Conservation (phyloP, 2,888 invertebrate genomes). For the Esperia sulphurella region DNA sequence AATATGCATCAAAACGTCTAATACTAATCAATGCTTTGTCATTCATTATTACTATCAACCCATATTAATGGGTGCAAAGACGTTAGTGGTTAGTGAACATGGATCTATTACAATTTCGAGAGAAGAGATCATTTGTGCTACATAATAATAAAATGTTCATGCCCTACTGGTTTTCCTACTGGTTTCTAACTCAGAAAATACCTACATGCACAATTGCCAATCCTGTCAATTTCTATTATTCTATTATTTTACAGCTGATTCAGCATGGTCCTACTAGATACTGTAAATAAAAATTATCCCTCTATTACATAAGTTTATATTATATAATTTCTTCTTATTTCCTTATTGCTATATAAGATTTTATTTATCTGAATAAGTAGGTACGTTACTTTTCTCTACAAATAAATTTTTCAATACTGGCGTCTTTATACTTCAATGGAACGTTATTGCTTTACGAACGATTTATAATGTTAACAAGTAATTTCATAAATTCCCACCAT, state of each 20-base stretch:
- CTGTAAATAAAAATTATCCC: too few relatives aligned
- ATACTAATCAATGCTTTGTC: too few relatives aligned
- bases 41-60: too few relatives aligned
- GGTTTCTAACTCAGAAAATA: too few relatives aligned
- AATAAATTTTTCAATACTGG: constrained; percentile 54
- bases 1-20: too few relatives aligned
- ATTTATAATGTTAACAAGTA: constrained; percentile 19
- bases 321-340: constrained; percentile 1
- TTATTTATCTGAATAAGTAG: constrained; percentile 30
- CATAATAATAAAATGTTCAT: not conserved
- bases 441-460: constrained; percentile 62
- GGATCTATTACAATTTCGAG: not conserved
- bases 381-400: constrained; percentile 33
- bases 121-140: not conserved
- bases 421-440: constrained; percentile 49
- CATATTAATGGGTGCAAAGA: too few relatives aligned
- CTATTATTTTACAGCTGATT: too few relatives aligned
- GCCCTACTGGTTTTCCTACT: not conserved
- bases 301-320: not conserved
- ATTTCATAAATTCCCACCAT: constrained; percentile 26
- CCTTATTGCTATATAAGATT: constrained; percentile 24
- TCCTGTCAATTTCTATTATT: too few relatives aligned
- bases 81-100: too few relatives aligned
- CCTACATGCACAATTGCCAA: too few relatives aligned
- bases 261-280: too few relatives aligned